Percentiles rank a stretch among this genome's conserved stretches.
Conservation (phyloP, 1,140 invertebrate species). For the Meloidogyne exigua region DNA sequence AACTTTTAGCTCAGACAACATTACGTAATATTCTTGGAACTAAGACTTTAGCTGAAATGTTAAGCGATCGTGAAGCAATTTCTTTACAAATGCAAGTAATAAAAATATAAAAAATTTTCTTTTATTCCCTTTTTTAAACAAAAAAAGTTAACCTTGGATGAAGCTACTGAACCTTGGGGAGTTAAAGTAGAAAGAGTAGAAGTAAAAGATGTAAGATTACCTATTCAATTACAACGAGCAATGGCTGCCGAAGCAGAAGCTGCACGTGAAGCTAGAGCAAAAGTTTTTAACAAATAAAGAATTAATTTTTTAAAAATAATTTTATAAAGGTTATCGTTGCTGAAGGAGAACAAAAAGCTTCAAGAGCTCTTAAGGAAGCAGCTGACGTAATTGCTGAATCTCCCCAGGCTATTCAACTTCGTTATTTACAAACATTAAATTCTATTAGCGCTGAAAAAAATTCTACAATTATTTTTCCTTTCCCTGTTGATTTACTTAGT, state of each 20-base stretch:
- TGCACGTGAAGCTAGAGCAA: slow-evolving; percentile 48
- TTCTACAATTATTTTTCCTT: slow-evolving; percentile 92
- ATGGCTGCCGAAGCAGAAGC: slow-evolving; percentile 66
- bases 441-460: slow-evolving; percentile 85
- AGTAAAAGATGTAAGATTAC: slow-evolving; percentile 73
- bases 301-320: slow-evolving; percentile 4
- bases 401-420: slow-evolving; percentile 80
- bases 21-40: slow-evolving; percentile 64
- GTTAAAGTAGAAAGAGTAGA: slow-evolving; percentile 86
- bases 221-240: slow-evolving; percentile 65
- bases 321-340: slow-evolving; percentile 64
- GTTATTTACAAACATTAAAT: slow-evolving; percentile 68
- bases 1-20: slow-evolving; percentile 63
- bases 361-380: slow-evolving; percentile 65
- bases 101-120: not conserved
- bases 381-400: slow-evolving; percentile 68
- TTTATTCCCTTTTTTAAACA: not conserved
- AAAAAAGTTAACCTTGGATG: slow-evolving; percentile 69
- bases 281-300: slow-evolving; percentile 38
- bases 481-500: slow-evolving; percentile 56
- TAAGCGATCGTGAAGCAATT: slow-evolving; percentile 67
- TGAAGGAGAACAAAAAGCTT: slow-evolving; percentile 66
- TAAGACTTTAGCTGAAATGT: slow-evolving; percentile 62
- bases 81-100: slow-evolving; percentile 67
- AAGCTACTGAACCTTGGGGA: slow-evolving; percentile 69